Evolutionary conservation across 1,140 invertebrate genomes (phyloP).

Genomic region (Drosophila jambulina): DNA sequence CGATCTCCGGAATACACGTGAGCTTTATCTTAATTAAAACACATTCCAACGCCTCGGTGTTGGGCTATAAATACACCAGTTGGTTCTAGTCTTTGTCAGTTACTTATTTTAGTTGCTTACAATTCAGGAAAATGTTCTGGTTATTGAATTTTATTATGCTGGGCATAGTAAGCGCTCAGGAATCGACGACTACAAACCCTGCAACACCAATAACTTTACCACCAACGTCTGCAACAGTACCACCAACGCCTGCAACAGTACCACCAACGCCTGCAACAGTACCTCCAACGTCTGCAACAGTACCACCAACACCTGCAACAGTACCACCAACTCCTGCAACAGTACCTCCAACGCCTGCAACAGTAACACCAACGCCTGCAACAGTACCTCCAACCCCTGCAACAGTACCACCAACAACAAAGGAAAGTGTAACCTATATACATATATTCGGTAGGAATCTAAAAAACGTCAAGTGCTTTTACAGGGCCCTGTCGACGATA

Average conservation of each 20-base stretch:
- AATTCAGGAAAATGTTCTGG: background rate
- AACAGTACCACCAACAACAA: background rate
- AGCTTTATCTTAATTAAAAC: conserved; percentile 5
- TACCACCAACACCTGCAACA: background rate
- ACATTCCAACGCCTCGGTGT: background rate
- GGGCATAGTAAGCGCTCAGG: background rate
- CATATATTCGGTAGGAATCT: background rate
- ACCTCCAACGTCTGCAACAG: background rate
- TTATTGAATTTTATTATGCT: background rate
- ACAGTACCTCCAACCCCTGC: background rate
- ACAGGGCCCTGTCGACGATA: background rate
- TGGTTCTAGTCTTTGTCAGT: no score
- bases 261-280: background rate
- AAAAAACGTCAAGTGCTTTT: background rate
- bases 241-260: background rate
- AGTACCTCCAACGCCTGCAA: background rate
- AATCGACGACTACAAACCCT: background rate
- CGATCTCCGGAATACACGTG: background rate
- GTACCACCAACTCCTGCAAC: background rate
- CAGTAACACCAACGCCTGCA: background rate
- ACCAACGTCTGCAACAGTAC: background rate
- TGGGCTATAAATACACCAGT: background rate
- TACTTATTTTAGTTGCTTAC: background rate
- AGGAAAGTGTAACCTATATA: background rate
- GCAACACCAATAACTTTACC: background rate